These are phyloP conservation scores for Rhamphomyia laevipes DNA, from an alignment of 2,888 invertebrate species.

Conservation along the genomic window DNA sequence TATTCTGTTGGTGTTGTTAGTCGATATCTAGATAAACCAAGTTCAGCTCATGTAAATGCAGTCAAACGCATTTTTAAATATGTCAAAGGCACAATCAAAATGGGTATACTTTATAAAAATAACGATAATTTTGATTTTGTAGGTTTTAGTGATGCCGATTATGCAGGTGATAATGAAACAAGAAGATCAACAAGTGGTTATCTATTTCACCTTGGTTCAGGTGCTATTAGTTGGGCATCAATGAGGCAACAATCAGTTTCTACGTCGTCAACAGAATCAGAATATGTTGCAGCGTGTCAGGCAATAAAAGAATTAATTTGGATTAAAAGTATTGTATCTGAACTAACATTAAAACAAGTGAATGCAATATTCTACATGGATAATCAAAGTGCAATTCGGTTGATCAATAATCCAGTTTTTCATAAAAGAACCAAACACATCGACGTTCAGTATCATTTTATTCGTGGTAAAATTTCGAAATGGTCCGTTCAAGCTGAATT, in stretches of 20 bases:
- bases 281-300: conserved; percentile 22
- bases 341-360: background rate
- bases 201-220: conserved; percentile 4
- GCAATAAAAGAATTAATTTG: conserved; percentile 18
- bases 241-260: conserved; percentile 7
- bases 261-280: conserved; percentile 23
- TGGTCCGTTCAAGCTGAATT: too few species aligned
- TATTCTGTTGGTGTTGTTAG: conserved; percentile 13
- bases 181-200: conserved; percentile 6
- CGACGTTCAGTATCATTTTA: conserved; percentile 9
- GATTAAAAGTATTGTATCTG: background rate
- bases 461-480: too few species aligned
- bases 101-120: conserved; percentile 5
- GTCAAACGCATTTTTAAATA: conserved; percentile 11
- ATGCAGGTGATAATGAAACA: too few species aligned
- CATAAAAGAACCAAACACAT: conserved; percentile 12
- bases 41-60: background rate
- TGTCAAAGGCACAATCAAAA: conserved; percentile 4
- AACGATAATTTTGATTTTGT: background rate
- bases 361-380: conserved; percentile 10
- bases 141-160: conserved; percentile 9
- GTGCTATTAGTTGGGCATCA: conserved; percentile 8
- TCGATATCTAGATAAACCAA: conserved; percentile 8
- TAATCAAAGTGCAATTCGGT: conserved; percentile 16
- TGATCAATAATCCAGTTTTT: conserved; percentile 11